phyloP scores from a whole-genome alignment of 2,113 vertebrate species.

The Melanerpes aurifrons region DNA sequence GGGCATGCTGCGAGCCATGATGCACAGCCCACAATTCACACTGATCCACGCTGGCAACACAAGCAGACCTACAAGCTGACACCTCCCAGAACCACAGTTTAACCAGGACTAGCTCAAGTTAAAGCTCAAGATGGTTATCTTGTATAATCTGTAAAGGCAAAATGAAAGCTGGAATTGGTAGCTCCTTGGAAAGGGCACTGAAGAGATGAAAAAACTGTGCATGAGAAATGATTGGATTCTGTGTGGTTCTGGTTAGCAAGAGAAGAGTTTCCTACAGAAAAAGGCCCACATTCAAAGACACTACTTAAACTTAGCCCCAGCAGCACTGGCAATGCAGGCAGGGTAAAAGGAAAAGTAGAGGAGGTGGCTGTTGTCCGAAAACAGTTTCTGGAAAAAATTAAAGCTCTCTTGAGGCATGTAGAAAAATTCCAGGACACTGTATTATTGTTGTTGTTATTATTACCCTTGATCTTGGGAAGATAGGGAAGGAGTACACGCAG shows the following conservation, averaged over 20 bases:
- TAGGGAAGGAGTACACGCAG: not conserved
- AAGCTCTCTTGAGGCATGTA: conserved; percentile 31
- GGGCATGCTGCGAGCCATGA: not conserved
- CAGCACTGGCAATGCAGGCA: not conserved
- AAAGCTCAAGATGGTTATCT: not conserved
- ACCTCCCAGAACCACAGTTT: not conserved
- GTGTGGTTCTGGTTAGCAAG: not conserved
- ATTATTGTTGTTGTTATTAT: conserved; percentile 33
- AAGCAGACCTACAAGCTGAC: not conserved
- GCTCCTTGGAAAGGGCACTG: not conserved
- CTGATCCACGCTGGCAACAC: no score
- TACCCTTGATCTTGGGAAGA: conserved; percentile 35
- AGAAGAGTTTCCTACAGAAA: not conserved
- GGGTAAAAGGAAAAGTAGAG: not conserved
- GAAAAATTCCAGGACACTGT: conserved; percentile 20
- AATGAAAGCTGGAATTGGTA: not conserved
- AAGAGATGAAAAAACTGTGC: not conserved
- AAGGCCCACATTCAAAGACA: not conserved
- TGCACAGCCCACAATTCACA: not conserved
- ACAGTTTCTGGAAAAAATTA: conserved; percentile 43
- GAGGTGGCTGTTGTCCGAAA: not conserved
- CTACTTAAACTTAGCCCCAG: not conserved
- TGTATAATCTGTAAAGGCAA: not conserved
- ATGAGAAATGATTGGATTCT: not conserved
- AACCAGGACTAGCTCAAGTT: not conserved